A percentile compares a stretch with the other conserved stretches of the same genome.
These are phyloP conservation scores for Turritopsis dohrnii DNA, from an alignment of 30 jellyfish, hydroid and myxozoan species.

Conservation along the genomic window DNA sequence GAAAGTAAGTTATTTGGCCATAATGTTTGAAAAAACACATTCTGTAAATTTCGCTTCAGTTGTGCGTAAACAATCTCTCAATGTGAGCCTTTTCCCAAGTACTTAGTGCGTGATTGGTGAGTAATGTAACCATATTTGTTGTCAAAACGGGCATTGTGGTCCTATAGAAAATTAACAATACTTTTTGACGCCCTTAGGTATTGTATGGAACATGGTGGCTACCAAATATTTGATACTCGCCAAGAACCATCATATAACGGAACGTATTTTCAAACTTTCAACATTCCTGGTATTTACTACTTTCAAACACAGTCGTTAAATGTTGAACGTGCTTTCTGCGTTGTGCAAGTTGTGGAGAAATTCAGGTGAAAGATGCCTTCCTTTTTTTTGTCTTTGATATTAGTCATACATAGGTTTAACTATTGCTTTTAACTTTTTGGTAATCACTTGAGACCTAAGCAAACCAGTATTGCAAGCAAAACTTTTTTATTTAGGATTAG, in stretches of 20 bases:
- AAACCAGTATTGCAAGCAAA: neutral
- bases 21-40: neutral
- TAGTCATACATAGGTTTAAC: too few species aligned
- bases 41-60: neutral
- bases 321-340: slow-evolving; percentile 42
- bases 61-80: too few species aligned
- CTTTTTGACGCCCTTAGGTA: slow-evolving; percentile 7
- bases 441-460: too few species aligned
- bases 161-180: too few species aligned
- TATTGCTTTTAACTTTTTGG: too few species aligned
- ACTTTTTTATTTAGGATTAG: neutral
- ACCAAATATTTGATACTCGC: neutral
- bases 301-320: slow-evolving; percentile 36
- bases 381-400: neutral
- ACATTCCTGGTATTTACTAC: slow-evolving; percentile 38
- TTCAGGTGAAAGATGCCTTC: slow-evolving; percentile 10
- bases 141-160: too few species aligned
- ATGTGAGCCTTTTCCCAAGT: too few species aligned
- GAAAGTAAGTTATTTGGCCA: neutral
- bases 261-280: slow-evolving; percentile 37
- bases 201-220: slow-evolving; percentile 44
- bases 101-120: too few species aligned
- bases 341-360: slow-evolving; percentile 41
- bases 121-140: too few species aligned
- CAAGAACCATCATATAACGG: slow-evolving; percentile 41